phyloP scores from a whole-genome alignment of 2,888 invertebrate species.

The Zygaena filipendulae region DNA sequence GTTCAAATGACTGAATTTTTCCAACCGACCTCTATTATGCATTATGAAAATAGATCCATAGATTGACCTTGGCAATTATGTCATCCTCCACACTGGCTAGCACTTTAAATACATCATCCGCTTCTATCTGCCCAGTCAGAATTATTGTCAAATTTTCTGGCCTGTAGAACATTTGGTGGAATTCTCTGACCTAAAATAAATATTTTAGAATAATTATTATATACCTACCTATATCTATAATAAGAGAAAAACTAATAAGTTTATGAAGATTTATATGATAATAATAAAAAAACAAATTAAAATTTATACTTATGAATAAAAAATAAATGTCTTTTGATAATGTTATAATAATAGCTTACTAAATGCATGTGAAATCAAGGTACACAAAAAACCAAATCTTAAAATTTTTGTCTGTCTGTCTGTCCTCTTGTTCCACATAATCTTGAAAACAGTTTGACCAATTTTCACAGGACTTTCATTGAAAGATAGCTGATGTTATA shows the following conservation, averaged over 20 bases:
- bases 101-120: constrained; percentile 78
- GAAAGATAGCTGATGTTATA: too few species aligned
- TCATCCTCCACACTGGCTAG: constrained; percentile 80
- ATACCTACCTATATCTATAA: neutral
- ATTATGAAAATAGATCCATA: too few species aligned
- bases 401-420: too few species aligned
- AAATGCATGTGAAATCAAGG: too few species aligned
- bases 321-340: neutral
- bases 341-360: neutral
- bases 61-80: constrained; percentile 72
- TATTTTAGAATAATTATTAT: constrained; percentile 2
- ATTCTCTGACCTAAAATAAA: constrained; percentile 73
- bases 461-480: too few species aligned
- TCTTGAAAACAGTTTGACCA: too few species aligned
- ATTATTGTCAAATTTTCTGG: constrained; percentile 89
- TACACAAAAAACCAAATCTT: too few species aligned
- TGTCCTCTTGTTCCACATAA: too few species aligned
- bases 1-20: too few species aligned
- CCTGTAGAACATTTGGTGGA: constrained; percentile 87
- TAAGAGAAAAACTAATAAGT: neutral
- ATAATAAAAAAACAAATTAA: too few species aligned
- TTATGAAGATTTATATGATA: too few species aligned
- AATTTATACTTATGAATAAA: neutral
- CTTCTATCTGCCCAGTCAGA: constrained; percentile 83
- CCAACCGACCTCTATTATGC: too few species aligned